These are phyloP conservation scores for Rapana venosa DNA, from an alignment of 2,888 invertebrate species.

Conservation along the genomic window DNA sequence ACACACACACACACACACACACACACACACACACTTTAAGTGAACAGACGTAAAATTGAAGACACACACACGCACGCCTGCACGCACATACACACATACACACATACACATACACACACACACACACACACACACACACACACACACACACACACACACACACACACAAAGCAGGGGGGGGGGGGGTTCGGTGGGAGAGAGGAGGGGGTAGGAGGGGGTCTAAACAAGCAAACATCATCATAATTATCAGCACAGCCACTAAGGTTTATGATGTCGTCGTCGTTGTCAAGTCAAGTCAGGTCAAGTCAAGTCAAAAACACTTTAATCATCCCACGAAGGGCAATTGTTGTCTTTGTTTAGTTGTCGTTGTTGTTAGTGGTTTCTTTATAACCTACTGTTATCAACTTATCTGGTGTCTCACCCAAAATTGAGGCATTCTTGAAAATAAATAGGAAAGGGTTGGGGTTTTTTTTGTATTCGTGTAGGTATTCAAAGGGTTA, in stretches of 20 bases:
- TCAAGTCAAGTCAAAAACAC: not conserved
- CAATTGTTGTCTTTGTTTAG: too few relatives aligned
- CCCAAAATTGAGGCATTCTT: too few relatives aligned
- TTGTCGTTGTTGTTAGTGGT: too few relatives aligned
- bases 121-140: constrained; percentile 18
- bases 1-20: not conserved
- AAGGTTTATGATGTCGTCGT: too few relatives aligned
- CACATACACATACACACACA: not conserved
- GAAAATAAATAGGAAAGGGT: too few relatives aligned
- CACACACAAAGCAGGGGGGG: not conserved
- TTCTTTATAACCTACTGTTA: too few relatives aligned
- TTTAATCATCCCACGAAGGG: not conserved
- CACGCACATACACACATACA: not conserved
- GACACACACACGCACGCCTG: not conserved
- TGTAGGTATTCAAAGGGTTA: too few relatives aligned
- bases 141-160: constrained; percentile 17
- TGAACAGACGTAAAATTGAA: not conserved
- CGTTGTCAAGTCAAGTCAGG: too few relatives aligned
- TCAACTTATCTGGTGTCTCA: too few relatives aligned
- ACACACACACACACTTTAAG: not conserved
- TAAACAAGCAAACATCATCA: not conserved
- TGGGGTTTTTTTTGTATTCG: too few relatives aligned
- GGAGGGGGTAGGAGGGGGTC: not conserved
- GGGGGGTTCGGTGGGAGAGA: not conserved
- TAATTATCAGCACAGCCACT: not conserved